Percentiles rank a stretch among this genome's conserved stretches.
Evolutionary conservation across 2,113 vertebrate species (phyloP).

Genomic region (Megaptera novaeangliae): DNA sequence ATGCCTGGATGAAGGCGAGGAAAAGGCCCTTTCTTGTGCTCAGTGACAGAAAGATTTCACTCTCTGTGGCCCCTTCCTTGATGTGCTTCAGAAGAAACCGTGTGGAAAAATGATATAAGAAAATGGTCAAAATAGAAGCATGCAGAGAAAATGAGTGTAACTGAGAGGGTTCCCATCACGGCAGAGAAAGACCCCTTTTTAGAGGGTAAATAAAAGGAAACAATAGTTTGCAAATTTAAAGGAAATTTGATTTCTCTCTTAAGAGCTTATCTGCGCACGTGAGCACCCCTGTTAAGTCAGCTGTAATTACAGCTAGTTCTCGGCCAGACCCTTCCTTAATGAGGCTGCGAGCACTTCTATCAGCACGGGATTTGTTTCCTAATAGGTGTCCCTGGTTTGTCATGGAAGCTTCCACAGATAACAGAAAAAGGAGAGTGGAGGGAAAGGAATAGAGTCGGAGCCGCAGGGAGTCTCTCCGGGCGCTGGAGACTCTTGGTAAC

Average conservation of each 20-base stretch:
- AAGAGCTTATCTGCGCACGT: constrained; percentile 67
- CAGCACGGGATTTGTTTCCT: constrained; percentile 76
- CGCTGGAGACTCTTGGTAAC: constrained; percentile 64
- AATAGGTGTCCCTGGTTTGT: constrained; percentile 66
- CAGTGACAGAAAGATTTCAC: not conserved
- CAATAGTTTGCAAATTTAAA: constrained; percentile 29
- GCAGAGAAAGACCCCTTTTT: not conserved
- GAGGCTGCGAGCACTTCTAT: constrained; percentile 76
- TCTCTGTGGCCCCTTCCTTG: not conserved
- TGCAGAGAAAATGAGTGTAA: not conserved
- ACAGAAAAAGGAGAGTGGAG: constrained; percentile 69
- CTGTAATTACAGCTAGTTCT: constrained; percentile 73
- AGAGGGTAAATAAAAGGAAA: constrained; percentile 26
- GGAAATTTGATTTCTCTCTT: constrained; percentile 67
- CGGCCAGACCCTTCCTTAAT: constrained; percentile 71
- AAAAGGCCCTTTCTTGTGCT: not conserved
- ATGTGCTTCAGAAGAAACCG: not conserved
- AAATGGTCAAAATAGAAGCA: not conserved
- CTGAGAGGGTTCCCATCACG: not conserved
- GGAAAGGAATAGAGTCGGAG: constrained; percentile 67
- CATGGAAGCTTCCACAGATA: constrained; percentile 62
- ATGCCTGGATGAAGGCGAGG: not conserved
- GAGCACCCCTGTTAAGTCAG: constrained; percentile 62
- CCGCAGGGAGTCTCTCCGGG: constrained; percentile 73
- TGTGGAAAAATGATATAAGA: not conserved